Base-by-base conservation (phyloP, 30 jellyfish, hydroid and myxozoan species). In the Morbakka virulenta region DNA sequence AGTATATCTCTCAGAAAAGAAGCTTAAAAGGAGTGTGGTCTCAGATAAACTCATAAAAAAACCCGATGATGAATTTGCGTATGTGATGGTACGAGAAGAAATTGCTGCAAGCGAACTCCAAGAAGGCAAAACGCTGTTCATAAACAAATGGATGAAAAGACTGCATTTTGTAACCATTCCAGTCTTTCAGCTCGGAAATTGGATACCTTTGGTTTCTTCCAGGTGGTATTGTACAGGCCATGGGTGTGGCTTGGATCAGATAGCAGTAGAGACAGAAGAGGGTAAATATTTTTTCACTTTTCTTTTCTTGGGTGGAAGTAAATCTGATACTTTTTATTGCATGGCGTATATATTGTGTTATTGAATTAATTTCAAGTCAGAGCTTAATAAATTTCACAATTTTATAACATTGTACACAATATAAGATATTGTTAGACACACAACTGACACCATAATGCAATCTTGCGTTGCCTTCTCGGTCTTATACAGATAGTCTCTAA, bases 191-290 rank as follows among this genome's bases (percentile, higher is more conserved):
- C 82, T 91, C 52, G 98, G 98, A 64, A 91, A 91, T 50, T 91
- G 96, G 96, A 64, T 91, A 14, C 98, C 98, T 9, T 80, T 91
- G 22, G 98, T 91, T 27, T 57, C 94, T 70, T 84, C 98, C 34
- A 83, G 98, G 11, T 91, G 98, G 98, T 91, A 84, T 61, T 91
- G 98, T 53, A 82, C 98, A 48, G 98, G 98, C 36, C 98, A 91
- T 67, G 98, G 98, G 13, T 91, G 98, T 65, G 98, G 98, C 27
- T 53, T 91, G 76, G 98, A 91, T 67, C 98, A 91, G 61, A 64
- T 85, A 20, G 85, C 98, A 12, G 74, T 91, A 27, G 98, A 91
- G 68, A 77, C 89, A 31, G 72, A 91, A 77, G 85, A 72, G 73
- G 97, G 97, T 89, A 41, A 28, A 64, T 31, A 41, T n/a, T n/a